These are phyloP conservation scores for Taurulus bubalis DNA, from an alignment of 2,113 vertebrate species.

Conservation along the genomic window DNA sequence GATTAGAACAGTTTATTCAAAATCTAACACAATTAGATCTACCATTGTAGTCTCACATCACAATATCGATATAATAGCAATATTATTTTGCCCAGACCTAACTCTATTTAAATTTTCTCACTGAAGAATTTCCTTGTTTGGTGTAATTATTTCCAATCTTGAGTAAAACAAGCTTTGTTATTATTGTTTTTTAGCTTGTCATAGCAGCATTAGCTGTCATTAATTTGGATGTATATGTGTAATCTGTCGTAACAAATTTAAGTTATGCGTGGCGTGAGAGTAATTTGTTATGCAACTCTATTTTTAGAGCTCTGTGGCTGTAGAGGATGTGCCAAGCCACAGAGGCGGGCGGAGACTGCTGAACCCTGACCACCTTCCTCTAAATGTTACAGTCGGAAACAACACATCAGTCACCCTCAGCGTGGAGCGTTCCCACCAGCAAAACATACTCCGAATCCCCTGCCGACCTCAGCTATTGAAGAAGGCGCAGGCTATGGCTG, in stretches of 20 bases:
- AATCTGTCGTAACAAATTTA: constrained; percentile 5
- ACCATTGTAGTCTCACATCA: neutral
- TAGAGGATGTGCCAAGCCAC: constrained; percentile 74
- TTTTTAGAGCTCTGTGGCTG: constrained; percentile 65
- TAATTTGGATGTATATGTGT: neutral
- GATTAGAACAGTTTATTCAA: too few relatives aligned
- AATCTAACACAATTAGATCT: neutral
- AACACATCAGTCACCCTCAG: constrained; percentile 77
- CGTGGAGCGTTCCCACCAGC: constrained; percentile 50
- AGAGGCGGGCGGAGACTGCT: constrained; percentile 60
- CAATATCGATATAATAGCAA: neutral
- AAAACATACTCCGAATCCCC: constrained; percentile 26
- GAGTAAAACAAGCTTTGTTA: neutral
- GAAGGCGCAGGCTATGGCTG: constrained; percentile 22
- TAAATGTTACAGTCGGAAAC: constrained; percentile 76
- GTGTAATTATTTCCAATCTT: neutral
- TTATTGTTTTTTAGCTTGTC: neutral
- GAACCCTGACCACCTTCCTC: constrained; percentile 76
- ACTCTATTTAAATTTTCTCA: neutral
- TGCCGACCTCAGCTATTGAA: constrained; percentile 15
- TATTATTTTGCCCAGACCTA: neutral
- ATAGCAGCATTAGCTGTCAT: neutral
- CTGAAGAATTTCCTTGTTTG: neutral
- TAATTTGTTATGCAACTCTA: constrained; percentile 62
- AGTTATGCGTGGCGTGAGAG: constrained; percentile 15